Evolutionary conservation across 2,113 vertebrate species (phyloP), one percentile per base, ranked within the genome.

Genomic region (Alligator sinensis): DNA sequence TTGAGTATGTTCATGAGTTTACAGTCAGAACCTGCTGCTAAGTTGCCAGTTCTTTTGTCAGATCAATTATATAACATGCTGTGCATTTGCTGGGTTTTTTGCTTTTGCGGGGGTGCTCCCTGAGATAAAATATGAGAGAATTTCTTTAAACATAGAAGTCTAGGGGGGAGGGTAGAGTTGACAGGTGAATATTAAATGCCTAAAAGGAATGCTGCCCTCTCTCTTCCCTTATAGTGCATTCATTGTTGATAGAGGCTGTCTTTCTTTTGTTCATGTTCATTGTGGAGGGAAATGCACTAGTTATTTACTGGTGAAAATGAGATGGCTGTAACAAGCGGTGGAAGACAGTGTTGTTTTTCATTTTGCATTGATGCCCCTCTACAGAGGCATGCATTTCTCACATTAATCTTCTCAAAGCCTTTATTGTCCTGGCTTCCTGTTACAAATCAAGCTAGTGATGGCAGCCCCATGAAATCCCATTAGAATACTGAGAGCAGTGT

Each of bases 361-460:
- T 97, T 97, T 96, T 96, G 83, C 93, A 96, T 94, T 96, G 94
- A 96, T 90, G 82, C 97, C 88, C 95, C 96, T 97, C 92, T 92
- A 92, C 95, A 97, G 94, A 97, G 93, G 86, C 96, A 96, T 91
- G 86, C 93, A 97, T 97, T 97, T 98, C 98, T 98, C 97, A 97
- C 97, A 97, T 98, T 97, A 97, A 96, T 97, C 97, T 97, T 97
- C 94, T 97, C 96, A 98, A 98, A 97, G 96, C 92, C 93, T 95
- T 97, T 97, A 97, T 97, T 98, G 98, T 98, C 93, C 89, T 91
- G 64, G 95, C 94, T 98, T 98, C 97, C 97, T 98, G 93, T 96
- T 97, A 97, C 97, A 98, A 98, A 97, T 95, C 97, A 96, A 95
- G 89, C 95, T 93, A 96, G 96, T 80, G 96, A 96, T 96, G 94